Evolutionary conservation across 2,888 invertebrate species (phyloP).

Genomic region (Acronicta alni): DNA sequence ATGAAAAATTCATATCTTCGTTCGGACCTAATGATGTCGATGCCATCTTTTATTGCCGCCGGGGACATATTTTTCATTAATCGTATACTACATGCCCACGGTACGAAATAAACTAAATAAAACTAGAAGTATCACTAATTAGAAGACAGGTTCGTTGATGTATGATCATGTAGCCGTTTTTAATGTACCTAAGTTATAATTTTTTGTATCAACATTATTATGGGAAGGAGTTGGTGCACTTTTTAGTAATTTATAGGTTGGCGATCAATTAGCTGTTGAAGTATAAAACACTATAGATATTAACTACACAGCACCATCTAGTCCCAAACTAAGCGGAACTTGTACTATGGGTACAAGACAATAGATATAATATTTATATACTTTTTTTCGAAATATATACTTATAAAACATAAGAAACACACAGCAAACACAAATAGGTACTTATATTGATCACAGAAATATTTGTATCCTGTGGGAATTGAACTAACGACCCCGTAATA

Average conservation of each 20-base stretch:
- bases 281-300: background rate
- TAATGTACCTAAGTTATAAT: constrained; percentile 11
- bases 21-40: constrained; percentile 84
- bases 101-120: constrained; percentile 43
- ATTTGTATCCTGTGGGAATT: too few species aligned
- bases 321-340: too few species aligned
- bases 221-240: background rate
- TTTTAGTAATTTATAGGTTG: background rate
- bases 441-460: too few species aligned
- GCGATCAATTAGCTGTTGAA: too few species aligned
- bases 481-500: too few species aligned
- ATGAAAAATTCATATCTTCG: constrained; percentile 87
- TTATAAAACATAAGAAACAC: too few species aligned
- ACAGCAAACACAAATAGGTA: too few species aligned
- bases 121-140: constrained; percentile 41
- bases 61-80: constrained; percentile 84
- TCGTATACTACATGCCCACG: constrained; percentile 71
- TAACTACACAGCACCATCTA: too few species aligned
- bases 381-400: too few species aligned
- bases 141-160: constrained; percentile 34
- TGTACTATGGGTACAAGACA: too few species aligned
- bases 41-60: constrained; percentile 83
- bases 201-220: constrained; percentile 16
- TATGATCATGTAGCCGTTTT: constrained; percentile 29
- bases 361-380: too few species aligned